Base-by-base conservation (phyloP, 2,797 vertebrate genomes). In the Gobionotothen gibberifrons region DNA sequence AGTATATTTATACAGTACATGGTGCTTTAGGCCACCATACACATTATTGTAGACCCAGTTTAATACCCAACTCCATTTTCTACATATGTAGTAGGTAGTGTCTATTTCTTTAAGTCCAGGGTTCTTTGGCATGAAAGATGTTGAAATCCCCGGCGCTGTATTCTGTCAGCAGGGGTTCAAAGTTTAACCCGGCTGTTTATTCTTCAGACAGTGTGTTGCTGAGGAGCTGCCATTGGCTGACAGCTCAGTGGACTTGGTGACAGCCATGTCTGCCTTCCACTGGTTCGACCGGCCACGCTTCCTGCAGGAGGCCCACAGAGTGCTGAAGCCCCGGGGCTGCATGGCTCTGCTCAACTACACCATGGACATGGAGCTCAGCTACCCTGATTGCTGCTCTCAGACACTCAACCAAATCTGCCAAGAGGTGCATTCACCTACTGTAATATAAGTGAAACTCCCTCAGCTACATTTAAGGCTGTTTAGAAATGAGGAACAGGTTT, bases 231-330 rank as follows among this genome's bases (percentile, higher is more conserved):
- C 95, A 0, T 86, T 95, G 0, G 61, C 65, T 12, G 93, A 94
- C 11, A 66, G 77, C 68, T 95, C 95, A 0, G 96, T 93, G 74
- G 96, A 96, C 40, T 75, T 95, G 49, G 36, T 97, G 75, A 90
- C 95, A 0, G 90, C 94, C 2, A 95, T 96, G 84, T 91, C 94
- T 0, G 95, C 96, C 0, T 96, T 93, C 0, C 96, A 97, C 85
- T 97, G 96, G 96, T 97, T 97, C 5, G 90, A 96, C 74, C 55
- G 87, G 0, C 78, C 56, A 0, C 85, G 61, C 43, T 96, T 97
- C 77, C 89, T 95, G 52, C 57, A 49, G 47, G 96, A 97, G 74
- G 93, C 71, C 1, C 68, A 91, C 56, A 87, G 96, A 3, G 84
- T 96, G 53, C 42, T 97, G 52, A 94, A 81, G 81, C 94, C 94